phyloP scores from a whole-genome alignment of 2,888 invertebrate species.

The Agrilus mali region DNA sequence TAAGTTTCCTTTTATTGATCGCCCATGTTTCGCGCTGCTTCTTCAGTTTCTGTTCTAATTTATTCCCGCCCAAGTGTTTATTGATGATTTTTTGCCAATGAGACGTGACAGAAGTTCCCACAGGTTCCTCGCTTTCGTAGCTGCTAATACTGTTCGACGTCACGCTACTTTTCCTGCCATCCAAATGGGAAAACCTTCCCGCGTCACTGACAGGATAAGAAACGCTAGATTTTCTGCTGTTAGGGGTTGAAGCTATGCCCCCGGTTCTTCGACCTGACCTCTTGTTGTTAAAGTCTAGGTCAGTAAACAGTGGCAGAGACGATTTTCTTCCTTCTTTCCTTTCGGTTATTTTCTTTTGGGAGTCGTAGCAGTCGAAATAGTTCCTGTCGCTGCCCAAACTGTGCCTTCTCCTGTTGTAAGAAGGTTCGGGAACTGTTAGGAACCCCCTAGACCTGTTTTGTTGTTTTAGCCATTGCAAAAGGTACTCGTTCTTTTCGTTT shows the following conservation, averaged over 20 bases:
- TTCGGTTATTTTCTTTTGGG: too few species aligned
- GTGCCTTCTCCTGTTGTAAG: constrained; percentile 1
- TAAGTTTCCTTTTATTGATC: constrained; percentile 28
- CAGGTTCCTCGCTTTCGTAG: constrained; percentile 30
- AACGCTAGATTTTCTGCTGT: constrained; percentile 9
- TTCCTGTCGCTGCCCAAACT: constrained; percentile 1
- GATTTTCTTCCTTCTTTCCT: too few species aligned
- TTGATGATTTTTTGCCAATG: constrained; percentile 29
- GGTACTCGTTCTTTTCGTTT: constrained; percentile 31
- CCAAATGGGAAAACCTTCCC: constrained; percentile 21
- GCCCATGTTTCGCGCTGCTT: constrained; percentile 36
- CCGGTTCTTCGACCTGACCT: constrained; percentile 6
- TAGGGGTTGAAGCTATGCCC: constrained; percentile 8
- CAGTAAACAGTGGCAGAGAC: not conserved
- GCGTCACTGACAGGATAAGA: constrained; percentile 24
- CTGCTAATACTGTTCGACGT: constrained; percentile 32
- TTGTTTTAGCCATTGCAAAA: constrained; percentile 32
- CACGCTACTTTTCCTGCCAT: constrained; percentile 31
- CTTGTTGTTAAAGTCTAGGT: constrained; percentile 3
- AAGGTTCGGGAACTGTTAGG: constrained; percentile 7
- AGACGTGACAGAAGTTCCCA: constrained; percentile 15
- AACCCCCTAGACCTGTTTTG: constrained; percentile 20
- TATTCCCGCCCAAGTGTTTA: constrained; percentile 26
- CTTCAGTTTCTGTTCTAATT: constrained; percentile 29
- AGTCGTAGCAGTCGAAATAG: too few species aligned